phyloP scores from a whole-genome alignment of 2,797 vertebrate species.

The Myiotriccus ornatus region DNA sequence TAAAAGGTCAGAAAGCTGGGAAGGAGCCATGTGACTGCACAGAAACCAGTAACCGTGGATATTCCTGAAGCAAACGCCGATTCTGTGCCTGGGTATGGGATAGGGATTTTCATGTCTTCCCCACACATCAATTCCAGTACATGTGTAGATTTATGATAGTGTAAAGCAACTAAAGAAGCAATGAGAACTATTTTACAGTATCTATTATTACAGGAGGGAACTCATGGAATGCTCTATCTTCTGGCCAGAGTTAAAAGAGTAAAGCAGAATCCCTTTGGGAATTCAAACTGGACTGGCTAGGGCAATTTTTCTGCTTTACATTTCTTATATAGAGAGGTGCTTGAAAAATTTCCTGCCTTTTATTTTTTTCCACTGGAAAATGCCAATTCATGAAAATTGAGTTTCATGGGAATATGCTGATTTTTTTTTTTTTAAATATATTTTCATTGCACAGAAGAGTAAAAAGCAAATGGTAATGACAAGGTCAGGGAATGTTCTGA shows the following conservation, averaged over 20 bases:
- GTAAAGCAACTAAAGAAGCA: background rate
- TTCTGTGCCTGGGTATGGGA: background rate
- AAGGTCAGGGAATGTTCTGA: slow-evolving; percentile 15
- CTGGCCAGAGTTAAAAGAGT: background rate
- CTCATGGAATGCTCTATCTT: background rate
- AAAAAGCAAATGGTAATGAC: background rate
- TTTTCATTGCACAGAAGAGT: background rate
- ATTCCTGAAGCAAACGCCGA: background rate
- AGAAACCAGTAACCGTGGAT: background rate
- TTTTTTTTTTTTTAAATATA: background rate
- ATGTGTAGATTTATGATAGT: background rate
- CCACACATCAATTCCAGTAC: background rate
- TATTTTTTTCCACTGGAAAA: background rate
- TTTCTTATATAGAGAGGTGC: background rate
- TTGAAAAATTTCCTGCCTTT: background rate
- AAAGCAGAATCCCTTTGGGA: background rate
- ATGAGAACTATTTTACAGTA: background rate
- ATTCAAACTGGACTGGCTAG: background rate
- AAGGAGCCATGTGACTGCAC: background rate
- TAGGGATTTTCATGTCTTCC: background rate
- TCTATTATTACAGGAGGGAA: background rate
- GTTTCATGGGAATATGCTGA: slow-evolving; percentile 5
- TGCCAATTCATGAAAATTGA: slow-evolving; percentile 2
- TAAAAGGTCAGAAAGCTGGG: background rate
- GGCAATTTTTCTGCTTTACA: background rate